These are phyloP conservation scores for Drosophila percnosoma DNA, from an alignment of 2,888 invertebrate species.

Conservation along the genomic window DNA sequence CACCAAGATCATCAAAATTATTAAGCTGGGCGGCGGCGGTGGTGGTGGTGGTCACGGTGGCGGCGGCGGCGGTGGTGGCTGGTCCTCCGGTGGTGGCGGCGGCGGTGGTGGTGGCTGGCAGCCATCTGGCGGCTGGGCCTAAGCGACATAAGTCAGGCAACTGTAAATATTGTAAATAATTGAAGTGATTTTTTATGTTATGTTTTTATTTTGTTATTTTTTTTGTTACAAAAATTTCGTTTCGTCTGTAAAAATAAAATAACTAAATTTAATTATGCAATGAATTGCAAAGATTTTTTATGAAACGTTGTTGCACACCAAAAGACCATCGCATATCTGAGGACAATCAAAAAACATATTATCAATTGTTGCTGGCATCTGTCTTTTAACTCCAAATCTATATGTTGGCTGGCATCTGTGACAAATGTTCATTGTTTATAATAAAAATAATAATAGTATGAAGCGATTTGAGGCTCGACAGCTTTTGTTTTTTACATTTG, in stretches of 20 bases:
- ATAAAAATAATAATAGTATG: background rate
- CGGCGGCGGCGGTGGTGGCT: constrained; percentile 58
- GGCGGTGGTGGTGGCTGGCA: constrained; percentile 73
- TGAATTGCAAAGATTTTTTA: constrained; percentile 29
- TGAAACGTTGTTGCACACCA: constrained; percentile 17
- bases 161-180: constrained; percentile 74
- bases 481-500: background rate
- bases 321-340: constrained; percentile 21
- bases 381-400: constrained; percentile 4
- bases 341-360: constrained; percentile 19
- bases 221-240: constrained; percentile 3
- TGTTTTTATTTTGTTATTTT: constrained; percentile 1
- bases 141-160: constrained; percentile 20
- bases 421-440: constrained; percentile 15
- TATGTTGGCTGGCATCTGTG: background rate
- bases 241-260: background rate
- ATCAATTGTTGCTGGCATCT: constrained; percentile 5
- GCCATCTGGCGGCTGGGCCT: constrained; percentile 81
- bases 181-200: constrained; percentile 10
- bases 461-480: background rate
- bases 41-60: constrained; percentile 34
- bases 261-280: constrained; percentile 25
- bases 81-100: constrained; percentile 61
- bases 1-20: constrained; percentile 56
- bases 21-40: constrained; percentile 55